Base-by-base conservation (phyloP, 2,797 vertebrate species). In the Lagorchestes hirsutus region DNA sequence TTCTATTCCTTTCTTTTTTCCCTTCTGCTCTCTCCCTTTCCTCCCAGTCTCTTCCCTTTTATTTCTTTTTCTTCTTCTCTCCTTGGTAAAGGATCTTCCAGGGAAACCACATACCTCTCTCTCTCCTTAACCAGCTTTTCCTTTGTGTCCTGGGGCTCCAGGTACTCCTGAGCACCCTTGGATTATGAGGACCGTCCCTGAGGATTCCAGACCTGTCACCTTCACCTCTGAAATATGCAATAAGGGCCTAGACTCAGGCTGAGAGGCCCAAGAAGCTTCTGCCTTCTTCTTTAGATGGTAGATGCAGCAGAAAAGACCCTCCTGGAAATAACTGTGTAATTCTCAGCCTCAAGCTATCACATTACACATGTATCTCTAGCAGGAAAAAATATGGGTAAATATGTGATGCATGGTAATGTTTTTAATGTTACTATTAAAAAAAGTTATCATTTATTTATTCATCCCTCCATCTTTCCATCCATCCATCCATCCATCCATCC, bases 101-200 rank as follows among this genome's bases (percentile, higher is more conserved):
- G 14, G 52, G 18, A 18, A 12, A 16, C 27, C 16, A 58, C 93
- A 0, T 34, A 94, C 97, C 97, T 93, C 0, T 93, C 27, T 93
- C 27, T 24, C 28, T 92, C 97, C 96, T 2, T 10, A 0, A 0
- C 96, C 97, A 0, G 82, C 22, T 4, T 98, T 96, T 92, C 97
- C 96, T 22, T 93, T 97, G 95, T 91, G 74, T 0, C 96, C 98
- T 0, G n/a, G 0, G 0, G 54, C 0, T 31, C 96, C 92, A 0
- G 97, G 94, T 59, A 82, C 27, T 18, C 97, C 96, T 0, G 87
- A 95, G 62, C 97, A 97, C 28, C 95, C 97, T 13, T 40, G 52
- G 22, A 97, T 95, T 31, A 97, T 87, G 31, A 91, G 10, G 29
- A 97, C 92, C 29, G 96, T 93, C 91, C 94, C 54, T 0, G 96